Conservation (phyloP, 2,113 vertebrate species). For the Pelecanus crispus region DNA sequence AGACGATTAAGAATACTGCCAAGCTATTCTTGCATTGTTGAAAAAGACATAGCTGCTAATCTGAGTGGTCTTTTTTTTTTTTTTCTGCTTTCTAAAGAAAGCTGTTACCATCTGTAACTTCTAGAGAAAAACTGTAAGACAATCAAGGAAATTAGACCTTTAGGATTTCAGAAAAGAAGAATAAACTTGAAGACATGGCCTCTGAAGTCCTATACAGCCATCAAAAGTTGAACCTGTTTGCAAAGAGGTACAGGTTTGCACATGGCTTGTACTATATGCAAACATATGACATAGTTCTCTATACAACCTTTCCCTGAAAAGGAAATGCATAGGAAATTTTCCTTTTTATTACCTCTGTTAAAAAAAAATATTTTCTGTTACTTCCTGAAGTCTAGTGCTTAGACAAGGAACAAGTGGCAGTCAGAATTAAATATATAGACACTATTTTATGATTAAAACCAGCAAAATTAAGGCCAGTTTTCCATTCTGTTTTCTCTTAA, state of each 20-base stretch:
- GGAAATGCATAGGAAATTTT: background rate
- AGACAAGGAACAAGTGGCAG: background rate
- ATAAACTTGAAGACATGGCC: background rate
- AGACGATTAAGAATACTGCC: background rate
- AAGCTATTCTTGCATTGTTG: background rate
- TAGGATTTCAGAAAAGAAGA: background rate
- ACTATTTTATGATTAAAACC: background rate
- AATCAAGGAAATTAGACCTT: background rate
- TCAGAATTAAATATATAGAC: background rate
- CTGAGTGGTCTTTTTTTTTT: background rate
- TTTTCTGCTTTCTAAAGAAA: background rate
- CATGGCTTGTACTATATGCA: background rate
- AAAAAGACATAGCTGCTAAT: background rate
- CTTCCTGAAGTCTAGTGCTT: background rate
- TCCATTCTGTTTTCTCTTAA: background rate
- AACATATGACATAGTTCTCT: fast-evolving
- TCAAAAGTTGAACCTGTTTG: background rate
- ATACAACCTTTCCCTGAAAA: background rate
- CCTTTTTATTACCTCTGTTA: background rate
- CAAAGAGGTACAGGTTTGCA: background rate
- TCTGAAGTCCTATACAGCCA: background rate
- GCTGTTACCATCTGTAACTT: background rate
- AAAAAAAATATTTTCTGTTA: background rate
- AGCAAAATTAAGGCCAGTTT: background rate
- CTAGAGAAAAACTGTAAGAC: background rate